A percentile compares a stretch with the other conserved stretches of the same genome.
These are phyloP conservation scores for Bembecia ichneumoniformis DNA, from an alignment of 2,888 invertebrate genomes.

Conservation along the genomic window DNA sequence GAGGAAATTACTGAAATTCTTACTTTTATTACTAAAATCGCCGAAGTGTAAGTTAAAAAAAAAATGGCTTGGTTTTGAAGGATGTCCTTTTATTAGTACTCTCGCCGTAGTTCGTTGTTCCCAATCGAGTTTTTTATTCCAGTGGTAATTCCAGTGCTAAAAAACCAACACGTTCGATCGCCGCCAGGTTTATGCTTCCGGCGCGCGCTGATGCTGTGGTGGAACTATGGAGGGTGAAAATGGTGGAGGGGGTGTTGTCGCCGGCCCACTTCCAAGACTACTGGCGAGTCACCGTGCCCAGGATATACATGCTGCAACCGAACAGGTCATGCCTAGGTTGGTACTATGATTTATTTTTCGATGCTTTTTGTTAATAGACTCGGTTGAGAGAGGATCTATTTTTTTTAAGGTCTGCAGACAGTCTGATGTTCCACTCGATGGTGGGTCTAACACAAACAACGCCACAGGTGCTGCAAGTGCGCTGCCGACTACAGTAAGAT, in stretches of 20 bases:
- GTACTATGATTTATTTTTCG: constrained; percentile 5
- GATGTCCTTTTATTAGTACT: too few species aligned
- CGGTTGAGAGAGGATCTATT: not conserved
- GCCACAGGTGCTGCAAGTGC: too few species aligned
- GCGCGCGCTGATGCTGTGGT: constrained; percentile 53
- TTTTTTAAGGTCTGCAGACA: too few species aligned
- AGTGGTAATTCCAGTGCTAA: not conserved
- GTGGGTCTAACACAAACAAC: too few species aligned
- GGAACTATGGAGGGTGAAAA: constrained; percentile 73
- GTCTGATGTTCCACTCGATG: too few species aligned
- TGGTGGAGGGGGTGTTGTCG: constrained; percentile 73
- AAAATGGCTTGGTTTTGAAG: too few species aligned
- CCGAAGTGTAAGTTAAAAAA: too few species aligned
- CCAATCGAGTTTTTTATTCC: not conserved
- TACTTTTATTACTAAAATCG: too few species aligned
- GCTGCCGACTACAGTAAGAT: too few species aligned
- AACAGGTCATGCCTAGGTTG: constrained; percentile 77
- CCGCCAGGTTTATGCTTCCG: constrained; percentile 49
- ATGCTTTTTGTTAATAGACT: not conserved
- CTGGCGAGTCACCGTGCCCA: constrained; percentile 82
- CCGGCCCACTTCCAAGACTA: constrained; percentile 77
- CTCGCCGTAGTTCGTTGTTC: constrained; percentile 5
- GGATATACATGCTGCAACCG: constrained; percentile 79
- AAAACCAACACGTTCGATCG: constrained; percentile 2
- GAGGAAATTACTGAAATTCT: too few species aligned